A percentile compares a stretch with the other conserved stretches of the same genome.
These are phyloP conservation scores for Acinonyx jubatus DNA, from an alignment of 2,113 vertebrate species.

Conservation along the genomic window DNA sequence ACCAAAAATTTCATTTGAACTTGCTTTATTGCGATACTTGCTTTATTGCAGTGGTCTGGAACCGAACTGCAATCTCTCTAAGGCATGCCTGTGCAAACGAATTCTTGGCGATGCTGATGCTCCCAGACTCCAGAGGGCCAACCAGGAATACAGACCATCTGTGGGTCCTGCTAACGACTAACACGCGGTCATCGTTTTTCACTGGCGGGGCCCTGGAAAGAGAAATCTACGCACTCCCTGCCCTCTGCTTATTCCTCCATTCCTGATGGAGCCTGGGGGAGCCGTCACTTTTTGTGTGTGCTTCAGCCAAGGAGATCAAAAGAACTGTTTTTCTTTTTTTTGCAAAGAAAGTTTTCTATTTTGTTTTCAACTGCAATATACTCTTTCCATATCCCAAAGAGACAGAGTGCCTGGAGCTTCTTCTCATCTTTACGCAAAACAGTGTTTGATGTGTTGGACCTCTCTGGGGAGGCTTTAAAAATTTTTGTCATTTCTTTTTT, in stretches of 20 bases:
- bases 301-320: slow-evolving; percentile 57
- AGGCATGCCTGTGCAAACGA: not conserved
- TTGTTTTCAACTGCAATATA: slow-evolving; percentile 64
- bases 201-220: not conserved
- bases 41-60: not conserved
- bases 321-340: slow-evolving; percentile 66
- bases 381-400: slow-evolving; percentile 78
- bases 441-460: slow-evolving; percentile 62
- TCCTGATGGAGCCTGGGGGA: not conserved
- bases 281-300: not conserved
- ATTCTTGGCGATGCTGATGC: not conserved
- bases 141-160: not conserved
- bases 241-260: not conserved
- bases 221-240: not conserved
- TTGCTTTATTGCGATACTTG: not conserved
- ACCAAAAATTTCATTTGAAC: not conserved
- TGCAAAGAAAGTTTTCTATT: slow-evolving; percentile 78
- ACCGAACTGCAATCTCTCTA: not conserved
- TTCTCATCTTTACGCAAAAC: slow-evolving; percentile 41
- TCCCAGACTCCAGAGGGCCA: not conserved
- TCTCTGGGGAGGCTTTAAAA: slow-evolving; percentile 62
- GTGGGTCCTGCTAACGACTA: not conserved
- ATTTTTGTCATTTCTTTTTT: slow-evolving; percentile 46
- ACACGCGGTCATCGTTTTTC: not conserved
- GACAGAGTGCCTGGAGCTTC: slow-evolving; percentile 79